Percentiles rank a stretch among this genome's conserved stretches.
Evolutionary conservation across 2,113 vertebrate species (phyloP).

Genomic region (Glaucidium brasilianum): DNA sequence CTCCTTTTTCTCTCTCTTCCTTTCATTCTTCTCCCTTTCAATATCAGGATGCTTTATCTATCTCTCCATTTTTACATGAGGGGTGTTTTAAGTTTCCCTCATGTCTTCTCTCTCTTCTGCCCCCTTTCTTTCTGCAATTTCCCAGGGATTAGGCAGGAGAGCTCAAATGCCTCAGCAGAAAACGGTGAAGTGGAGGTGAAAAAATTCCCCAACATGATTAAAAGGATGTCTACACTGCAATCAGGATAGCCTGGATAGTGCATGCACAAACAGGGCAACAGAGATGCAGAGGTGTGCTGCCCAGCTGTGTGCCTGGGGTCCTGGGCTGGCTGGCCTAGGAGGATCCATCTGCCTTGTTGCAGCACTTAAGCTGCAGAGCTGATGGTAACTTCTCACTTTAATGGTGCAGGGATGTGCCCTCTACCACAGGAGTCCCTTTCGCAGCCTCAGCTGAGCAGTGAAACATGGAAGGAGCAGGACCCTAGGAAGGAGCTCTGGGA

Average conservation of each 20-base stretch:
- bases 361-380: background rate
- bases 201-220: background rate
- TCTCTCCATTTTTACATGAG: background rate
- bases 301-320: background rate
- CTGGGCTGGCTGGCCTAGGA: background rate
- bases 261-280: background rate
- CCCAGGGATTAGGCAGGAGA: background rate
- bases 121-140: background rate
- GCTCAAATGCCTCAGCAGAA: background rate
- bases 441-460: background rate
- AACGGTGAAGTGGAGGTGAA: background rate
- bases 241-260: background rate
- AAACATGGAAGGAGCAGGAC: background rate
- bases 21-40: background rate
- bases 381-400: background rate
- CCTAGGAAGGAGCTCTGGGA: background rate
- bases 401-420: background rate
- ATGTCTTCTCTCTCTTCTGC: background rate
- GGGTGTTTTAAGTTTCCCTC: background rate
- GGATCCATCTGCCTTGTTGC: background rate
- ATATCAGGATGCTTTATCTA: background rate
- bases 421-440: background rate
- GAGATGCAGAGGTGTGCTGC: background rate
- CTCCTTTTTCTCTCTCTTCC: background rate
- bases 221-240: background rate